Evolutionary conservation across 1,140 invertebrate species (phyloP).

Genomic region (Calephelis virginiensis): DNA sequence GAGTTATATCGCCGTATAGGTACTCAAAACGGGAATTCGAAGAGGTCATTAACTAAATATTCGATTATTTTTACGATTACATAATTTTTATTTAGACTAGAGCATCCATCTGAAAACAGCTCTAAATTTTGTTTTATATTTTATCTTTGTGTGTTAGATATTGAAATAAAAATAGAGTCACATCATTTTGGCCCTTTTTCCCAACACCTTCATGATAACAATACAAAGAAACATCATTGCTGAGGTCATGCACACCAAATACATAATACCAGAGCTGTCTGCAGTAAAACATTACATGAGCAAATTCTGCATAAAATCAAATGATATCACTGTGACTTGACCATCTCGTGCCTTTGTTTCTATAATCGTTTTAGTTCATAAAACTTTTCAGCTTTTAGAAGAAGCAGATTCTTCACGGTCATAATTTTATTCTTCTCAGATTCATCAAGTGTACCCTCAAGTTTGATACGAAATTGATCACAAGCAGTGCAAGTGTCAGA

Average conservation of each 20-base stretch:
- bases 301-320: neutral
- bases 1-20: slow-evolving; percentile 1
- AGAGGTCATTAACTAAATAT: slow-evolving; percentile 16
- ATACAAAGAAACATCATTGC: too few species aligned
- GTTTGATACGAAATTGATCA: slow-evolving; percentile 13
- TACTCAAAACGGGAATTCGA: slow-evolving; percentile 1
- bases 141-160: too few species aligned
- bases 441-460: neutral
- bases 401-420: neutral
- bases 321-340: slow-evolving; percentile 4
- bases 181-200: too few species aligned
- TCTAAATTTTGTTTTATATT: too few species aligned
- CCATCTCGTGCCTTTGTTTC: slow-evolving; percentile 10
- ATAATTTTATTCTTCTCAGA: slow-evolving; percentile 12
- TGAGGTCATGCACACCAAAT: too few species aligned
- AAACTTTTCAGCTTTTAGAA: neutral
- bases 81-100: too few species aligned
- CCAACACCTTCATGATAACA: too few species aligned
- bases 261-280: too few species aligned
- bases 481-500: neutral
- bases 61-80: slow-evolving; percentile 17
- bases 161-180: too few species aligned
- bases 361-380: slow-evolving; percentile 4
- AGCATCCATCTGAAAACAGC: too few species aligned
- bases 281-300: too few species aligned